Evolutionary conservation across 2,888 invertebrate genomes (phyloP).

Genomic region (Eledona agricola): DNA sequence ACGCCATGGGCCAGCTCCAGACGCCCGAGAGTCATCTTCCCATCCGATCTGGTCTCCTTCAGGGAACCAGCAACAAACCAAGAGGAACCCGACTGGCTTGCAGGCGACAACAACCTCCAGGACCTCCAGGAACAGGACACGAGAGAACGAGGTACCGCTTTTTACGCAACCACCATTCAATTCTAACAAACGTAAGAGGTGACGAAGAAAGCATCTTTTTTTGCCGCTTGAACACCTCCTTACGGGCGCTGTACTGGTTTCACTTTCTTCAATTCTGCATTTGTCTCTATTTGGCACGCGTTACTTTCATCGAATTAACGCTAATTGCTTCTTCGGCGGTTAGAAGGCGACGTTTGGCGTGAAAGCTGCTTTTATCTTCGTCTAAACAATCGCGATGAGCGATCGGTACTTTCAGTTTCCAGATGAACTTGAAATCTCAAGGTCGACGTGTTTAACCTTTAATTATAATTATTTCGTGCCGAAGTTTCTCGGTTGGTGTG

Average conservation of each 20-base stretch:
- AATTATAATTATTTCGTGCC: no score
- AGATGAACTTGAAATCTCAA: constrained; percentile 36
- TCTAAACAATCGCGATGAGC: constrained; percentile 5
- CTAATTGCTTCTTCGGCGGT: constrained; percentile 25
- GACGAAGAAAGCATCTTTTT: constrained; percentile 26
- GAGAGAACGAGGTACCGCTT: constrained; percentile 71
- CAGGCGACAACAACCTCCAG: constrained; percentile 66
- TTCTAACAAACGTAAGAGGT: constrained; percentile 18
- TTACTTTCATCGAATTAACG: constrained; percentile 37
- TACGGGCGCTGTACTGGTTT: constrained; percentile 21
- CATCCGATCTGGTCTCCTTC: constrained; percentile 60
- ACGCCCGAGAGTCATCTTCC: constrained; percentile 61
- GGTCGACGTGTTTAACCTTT: constrained; percentile 35
- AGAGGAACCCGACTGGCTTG: constrained; percentile 57
- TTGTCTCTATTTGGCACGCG: constrained; percentile 38
- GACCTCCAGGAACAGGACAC: constrained; percentile 65
- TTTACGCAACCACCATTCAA: constrained; percentile 23
- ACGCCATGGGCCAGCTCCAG: constrained; percentile 52
- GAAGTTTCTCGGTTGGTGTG: no score
- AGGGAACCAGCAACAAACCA: constrained; percentile 53
- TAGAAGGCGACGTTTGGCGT: constrained; percentile 26
- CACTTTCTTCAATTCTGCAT: constrained; percentile 36
- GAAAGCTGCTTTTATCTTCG: constrained; percentile 22
- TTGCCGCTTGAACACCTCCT: constrained; percentile 21
- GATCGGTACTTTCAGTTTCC: constrained; percentile 36